These are phyloP conservation scores for Thamnophis elegans DNA, from an alignment of 2,797 vertebrate genomes.

Conservation along the genomic window DNA sequence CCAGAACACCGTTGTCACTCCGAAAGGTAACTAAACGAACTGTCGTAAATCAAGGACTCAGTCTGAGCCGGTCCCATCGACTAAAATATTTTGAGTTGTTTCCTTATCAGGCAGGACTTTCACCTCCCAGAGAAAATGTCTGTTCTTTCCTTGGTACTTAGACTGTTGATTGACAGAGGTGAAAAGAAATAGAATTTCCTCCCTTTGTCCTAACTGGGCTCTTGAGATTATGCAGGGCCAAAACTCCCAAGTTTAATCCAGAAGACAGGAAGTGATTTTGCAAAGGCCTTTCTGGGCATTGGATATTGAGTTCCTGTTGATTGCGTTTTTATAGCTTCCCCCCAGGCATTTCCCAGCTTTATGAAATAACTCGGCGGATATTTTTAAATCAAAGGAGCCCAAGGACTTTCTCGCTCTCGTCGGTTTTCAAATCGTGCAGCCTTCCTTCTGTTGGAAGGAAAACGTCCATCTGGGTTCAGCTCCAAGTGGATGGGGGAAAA, in stretches of 20 bases:
- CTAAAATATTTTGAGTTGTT: neutral
- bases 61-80: too few relatives aligned
- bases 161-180: conserved; percentile 57
- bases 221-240: neutral
- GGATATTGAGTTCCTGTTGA: conserved; percentile 70
- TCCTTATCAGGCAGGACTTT: conserved; percentile 13
- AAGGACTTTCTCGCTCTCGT: neutral
- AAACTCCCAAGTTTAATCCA: conserved; percentile 52
- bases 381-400: neutral
- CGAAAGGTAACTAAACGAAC: neutral
- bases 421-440: conserved; percentile 9
- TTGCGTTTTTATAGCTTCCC: conserved; percentile 44
- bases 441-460: neutral
- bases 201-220: conserved; percentile 58
- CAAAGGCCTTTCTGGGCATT: conserved; percentile 54
- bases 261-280: conserved; percentile 69
- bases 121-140: conserved; percentile 3
- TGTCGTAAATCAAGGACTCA: neutral
- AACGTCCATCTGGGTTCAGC: too few relatives aligned
- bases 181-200: conserved; percentile 66
- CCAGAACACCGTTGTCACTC: neutral
- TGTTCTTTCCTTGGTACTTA: conserved; percentile 27
- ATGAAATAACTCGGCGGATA: neutral
- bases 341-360: neutral
- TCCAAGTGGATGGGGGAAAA: too few relatives aligned